A percentile compares a stretch with the other conserved stretches of the same genome.
Conservation (phyloP, 2,797 vertebrate genomes). For the Anas bernieri region DNA sequence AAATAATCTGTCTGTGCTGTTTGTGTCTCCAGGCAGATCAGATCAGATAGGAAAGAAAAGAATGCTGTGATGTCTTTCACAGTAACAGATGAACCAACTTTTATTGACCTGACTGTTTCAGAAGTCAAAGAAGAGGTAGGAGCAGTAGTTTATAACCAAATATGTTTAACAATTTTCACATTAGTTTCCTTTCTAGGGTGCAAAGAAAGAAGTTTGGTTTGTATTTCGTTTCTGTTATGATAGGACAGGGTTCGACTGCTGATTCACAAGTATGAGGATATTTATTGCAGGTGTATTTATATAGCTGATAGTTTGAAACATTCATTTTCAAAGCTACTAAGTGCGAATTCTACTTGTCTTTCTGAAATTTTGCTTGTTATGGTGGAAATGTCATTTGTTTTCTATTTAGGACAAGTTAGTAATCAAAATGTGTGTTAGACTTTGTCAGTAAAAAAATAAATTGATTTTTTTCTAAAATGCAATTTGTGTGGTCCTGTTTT, state of each 20-base stretch:
- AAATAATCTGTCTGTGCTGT: not conserved
- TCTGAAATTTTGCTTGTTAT: not conserved
- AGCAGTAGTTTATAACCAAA: not conserved
- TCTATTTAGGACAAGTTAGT: not conserved
- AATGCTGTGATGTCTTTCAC: conserved; percentile 94
- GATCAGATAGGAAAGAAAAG: conserved; percentile 93
- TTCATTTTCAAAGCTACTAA: not conserved
- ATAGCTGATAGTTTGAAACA: not conserved
- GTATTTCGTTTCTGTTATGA: not conserved
- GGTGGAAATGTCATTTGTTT: not conserved
- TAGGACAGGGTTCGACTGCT: not conserved
- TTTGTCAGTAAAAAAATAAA: not conserved
- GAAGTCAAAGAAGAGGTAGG: conserved; percentile 93
- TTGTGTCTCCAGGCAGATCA: conserved; percentile 89
- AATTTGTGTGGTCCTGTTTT: fast-evolving
- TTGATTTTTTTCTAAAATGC: not conserved
- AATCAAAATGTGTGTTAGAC: not conserved
- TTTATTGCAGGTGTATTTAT: not conserved
- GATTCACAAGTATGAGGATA: not conserved
- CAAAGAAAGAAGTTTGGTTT: not conserved
- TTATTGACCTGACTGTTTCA: conserved; percentile 88
- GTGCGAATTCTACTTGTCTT: not conserved
- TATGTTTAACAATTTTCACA: not conserved
- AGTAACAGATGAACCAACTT: conserved; percentile 90
- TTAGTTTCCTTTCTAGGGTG: not conserved